phyloP scores from a whole-genome alignment of 2,888 invertebrate genomes.

The Chymomyza procnemis region DNA sequence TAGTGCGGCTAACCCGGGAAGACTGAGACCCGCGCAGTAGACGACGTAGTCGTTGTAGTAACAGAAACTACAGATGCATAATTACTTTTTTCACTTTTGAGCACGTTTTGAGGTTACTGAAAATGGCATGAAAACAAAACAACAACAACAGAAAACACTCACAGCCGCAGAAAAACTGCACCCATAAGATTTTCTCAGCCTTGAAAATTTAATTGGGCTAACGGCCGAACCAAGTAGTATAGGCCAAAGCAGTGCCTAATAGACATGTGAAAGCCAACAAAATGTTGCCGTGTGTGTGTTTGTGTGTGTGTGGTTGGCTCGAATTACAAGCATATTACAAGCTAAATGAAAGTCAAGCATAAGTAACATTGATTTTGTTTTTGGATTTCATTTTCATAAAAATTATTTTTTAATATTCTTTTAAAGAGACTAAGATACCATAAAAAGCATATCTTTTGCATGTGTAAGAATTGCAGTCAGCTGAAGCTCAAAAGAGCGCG shows the following conservation, averaged over 20 bases:
- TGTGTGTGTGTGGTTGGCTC: slow-evolving; percentile 34
- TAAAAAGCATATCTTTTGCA: no score
- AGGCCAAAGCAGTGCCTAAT: slow-evolving; percentile 11
- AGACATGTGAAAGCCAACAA: slow-evolving; percentile 23
- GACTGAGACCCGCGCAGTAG: neutral
- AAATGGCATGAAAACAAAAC: slow-evolving; percentile 1
- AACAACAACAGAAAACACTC: slow-evolving; percentile 1
- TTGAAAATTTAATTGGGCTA: slow-evolving; percentile 64
- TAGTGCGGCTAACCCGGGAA: slow-evolving; percentile 12
- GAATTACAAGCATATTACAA: slow-evolving; percentile 32
- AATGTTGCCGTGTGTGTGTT: neutral
- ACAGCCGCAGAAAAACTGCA: slow-evolving; percentile 6
- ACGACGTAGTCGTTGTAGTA: no score
- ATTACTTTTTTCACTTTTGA: slow-evolving; percentile 49
- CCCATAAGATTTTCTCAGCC: slow-evolving; percentile 58
- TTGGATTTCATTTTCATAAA: slow-evolving; percentile 6
- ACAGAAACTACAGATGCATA: slow-evolving; percentile 31
- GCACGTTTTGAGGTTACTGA: slow-evolving; percentile 62
- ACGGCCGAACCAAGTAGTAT: slow-evolving; percentile 31
- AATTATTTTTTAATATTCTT: neutral
- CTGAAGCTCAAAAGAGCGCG: no score
- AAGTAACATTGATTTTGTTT: neutral
- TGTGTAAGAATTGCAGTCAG: no score
- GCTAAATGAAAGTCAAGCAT: slow-evolving; percentile 6
- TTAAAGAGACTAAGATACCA: neutral